Evolutionary conservation across 2,113 vertebrate genomes (phyloP).

Genomic region (Atherinomorus stipes): DNA sequence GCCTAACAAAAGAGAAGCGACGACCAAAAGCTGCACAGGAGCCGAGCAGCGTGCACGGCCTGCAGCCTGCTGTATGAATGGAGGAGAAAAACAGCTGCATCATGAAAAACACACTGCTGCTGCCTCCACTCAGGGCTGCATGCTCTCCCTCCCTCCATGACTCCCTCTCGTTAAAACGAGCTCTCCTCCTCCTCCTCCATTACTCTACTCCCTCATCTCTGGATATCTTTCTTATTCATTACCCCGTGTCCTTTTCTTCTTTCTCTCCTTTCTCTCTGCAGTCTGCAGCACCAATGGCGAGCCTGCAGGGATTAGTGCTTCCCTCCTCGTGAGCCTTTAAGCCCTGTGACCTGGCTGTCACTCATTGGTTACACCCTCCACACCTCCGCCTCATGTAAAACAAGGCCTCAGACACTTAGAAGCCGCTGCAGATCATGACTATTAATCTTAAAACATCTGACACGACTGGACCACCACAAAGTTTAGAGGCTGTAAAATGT

Average conservation of each 20-base stretch:
- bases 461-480: too few relatives aligned
- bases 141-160: neutral
- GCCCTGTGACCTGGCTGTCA: slow-evolving; percentile 40
- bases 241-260: neutral
- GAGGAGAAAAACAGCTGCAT: slow-evolving; percentile 74
- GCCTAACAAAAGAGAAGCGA: slow-evolving; percentile 51
- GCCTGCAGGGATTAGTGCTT: slow-evolving; percentile 49
- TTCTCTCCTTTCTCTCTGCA: neutral
- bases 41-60: slow-evolving; percentile 27
- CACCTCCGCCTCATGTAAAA: neutral
- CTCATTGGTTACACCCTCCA: slow-evolving; percentile 35
- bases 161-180: neutral
- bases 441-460: too few relatives aligned
- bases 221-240: neutral
- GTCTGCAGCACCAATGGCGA: slow-evolving; percentile 24
- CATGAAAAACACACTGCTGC: slow-evolving; percentile 87
- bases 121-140: slow-evolving; percentile 8
- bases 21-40: slow-evolving; percentile 18
- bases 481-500: too few relatives aligned
- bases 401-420: neutral
- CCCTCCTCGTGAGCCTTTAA: slow-evolving; percentile 56
- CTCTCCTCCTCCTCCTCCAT: neutral
- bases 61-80: slow-evolving; percentile 39
- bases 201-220: neutral
- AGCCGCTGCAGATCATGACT: neutral